Percentiles rank a stretch among this genome's conserved stretches.
Evolutionary conservation across 2,113 vertebrate species (phyloP).

Genomic region (Pholis gunnellus): DNA sequence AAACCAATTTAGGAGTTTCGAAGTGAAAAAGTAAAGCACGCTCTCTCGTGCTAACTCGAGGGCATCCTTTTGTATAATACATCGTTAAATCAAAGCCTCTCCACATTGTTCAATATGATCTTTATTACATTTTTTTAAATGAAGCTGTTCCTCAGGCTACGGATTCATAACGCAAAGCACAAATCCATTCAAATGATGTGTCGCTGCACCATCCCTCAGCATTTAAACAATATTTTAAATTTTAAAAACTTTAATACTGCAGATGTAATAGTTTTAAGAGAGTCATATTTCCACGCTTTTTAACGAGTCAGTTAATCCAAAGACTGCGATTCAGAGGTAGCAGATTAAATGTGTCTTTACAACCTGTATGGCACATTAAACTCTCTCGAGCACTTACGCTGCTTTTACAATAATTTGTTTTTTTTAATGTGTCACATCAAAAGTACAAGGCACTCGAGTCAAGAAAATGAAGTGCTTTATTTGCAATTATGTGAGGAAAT

Average conservation of each 20-base stretch:
- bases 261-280: slow-evolving; percentile 14
- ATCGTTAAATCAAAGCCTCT: slow-evolving; percentile 54
- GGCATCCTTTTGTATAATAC: slow-evolving; percentile 19
- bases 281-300: slow-evolving; percentile 46
- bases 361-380: background rate
- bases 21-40: slow-evolving; percentile 15
- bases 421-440: slow-evolving; percentile 31
- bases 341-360: background rate
- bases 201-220: slow-evolving; percentile 34
- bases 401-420: slow-evolving; percentile 33
- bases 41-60: slow-evolving; percentile 17
- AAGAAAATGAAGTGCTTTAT: slow-evolving; percentile 15
- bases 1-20: slow-evolving; percentile 26
- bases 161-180: slow-evolving; percentile 60
- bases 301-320: slow-evolving; percentile 37
- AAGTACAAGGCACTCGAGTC: slow-evolving; percentile 37
- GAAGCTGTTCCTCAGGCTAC: slow-evolving; percentile 59
- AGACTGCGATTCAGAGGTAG: slow-evolving; percentile 43
- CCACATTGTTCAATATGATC: slow-evolving; percentile 57
- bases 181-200: slow-evolving; percentile 56
- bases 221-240: slow-evolving; percentile 37
- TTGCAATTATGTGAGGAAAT: slow-evolving; percentile 26
- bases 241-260: slow-evolving; percentile 37
- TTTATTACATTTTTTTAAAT: slow-evolving; percentile 70
- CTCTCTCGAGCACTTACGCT: slow-evolving; percentile 1